Base-by-base conservation (phyloP, 2,888 invertebrate genomes). In the Torymus auratus region DNA sequence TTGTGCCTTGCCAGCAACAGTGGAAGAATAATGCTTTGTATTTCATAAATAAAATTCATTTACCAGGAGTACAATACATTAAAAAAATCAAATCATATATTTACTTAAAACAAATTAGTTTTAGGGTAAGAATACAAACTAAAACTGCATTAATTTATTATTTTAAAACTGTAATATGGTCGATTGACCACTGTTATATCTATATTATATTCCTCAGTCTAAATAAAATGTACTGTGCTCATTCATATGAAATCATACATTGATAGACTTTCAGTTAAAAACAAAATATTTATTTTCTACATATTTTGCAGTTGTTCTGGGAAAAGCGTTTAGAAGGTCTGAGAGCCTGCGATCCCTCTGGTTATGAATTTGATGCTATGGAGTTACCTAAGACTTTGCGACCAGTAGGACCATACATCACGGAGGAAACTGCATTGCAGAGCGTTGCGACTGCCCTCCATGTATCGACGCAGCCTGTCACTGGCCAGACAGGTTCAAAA, bases 391-490 rank as follows among this genome's bases (percentile, higher is more conserved):
- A 95, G 88, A 95, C 95, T 80, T 93, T 97, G 73, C 95, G 95
- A 88, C 94, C 97, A 0, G 94, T 97, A 17, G 97, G 97, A 0
- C 97, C 97, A 0, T 95, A 96, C 89, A 95, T 95, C 75, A 94
- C 94, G n/a, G 96, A 96, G 88, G 96, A 97, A 86, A 97, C 97
- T 0, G 94, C 96, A 20, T 93, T 97, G 83, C 97, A 98, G 91
- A 98, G 98, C 74, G 94, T 99, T 58, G 98, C 98, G 0, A 98
- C 98, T n/a, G 97, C 98, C 2, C 92, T 99, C 67, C 98, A 99
- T 91, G 95, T 97, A 3, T 96, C 96, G 5, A 94, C 95, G 61
- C 95, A 96, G 87, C 97, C 98, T 1, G 96, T 98, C 2, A 97
- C 97, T 60, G 98, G 98, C 5, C 99, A 99, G 92, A 96, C 95